These are phyloP conservation scores for Tapirus indicus DNA, from an alignment of 2,797 vertebrate species.

Conservation along the genomic window DNA sequence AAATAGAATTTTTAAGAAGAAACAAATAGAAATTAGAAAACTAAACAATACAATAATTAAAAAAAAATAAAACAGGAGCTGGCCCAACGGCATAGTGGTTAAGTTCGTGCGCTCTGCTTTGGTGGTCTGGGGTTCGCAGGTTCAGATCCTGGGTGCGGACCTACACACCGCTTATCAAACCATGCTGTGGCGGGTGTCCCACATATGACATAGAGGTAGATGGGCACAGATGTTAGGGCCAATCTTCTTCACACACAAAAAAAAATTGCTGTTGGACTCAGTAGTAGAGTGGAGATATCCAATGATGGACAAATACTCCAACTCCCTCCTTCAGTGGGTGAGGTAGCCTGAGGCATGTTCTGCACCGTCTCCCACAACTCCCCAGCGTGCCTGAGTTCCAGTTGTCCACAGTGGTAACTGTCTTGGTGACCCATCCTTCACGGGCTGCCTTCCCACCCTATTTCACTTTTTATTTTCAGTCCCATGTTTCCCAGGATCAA, in stretches of 20 bases:
- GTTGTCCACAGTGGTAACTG: background rate
- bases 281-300: background rate
- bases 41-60: background rate
- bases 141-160: too few relatives aligned
- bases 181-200: too few relatives aligned
- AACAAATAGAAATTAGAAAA: slow-evolving; percentile 33
- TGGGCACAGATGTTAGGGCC: too few relatives aligned
- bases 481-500: background rate
- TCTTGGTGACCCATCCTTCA: background rate
- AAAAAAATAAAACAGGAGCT: background rate
- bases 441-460: background rate
- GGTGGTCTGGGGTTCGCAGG: too few relatives aligned
- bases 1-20: background rate
- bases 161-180: too few relatives aligned
- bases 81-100: too few relatives aligned
- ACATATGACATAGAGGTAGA: too few relatives aligned
- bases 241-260: background rate
- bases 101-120: too few relatives aligned
- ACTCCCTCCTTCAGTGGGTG: background rate
- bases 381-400: background rate
- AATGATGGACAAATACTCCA: background rate
- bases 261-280: background rate
- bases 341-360: background rate
- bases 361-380: background rate
- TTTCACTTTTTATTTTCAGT: background rate